Evolutionary conservation across 2,113 vertebrate genomes (phyloP).

Genomic region (Corythaeola cristata): DNA sequence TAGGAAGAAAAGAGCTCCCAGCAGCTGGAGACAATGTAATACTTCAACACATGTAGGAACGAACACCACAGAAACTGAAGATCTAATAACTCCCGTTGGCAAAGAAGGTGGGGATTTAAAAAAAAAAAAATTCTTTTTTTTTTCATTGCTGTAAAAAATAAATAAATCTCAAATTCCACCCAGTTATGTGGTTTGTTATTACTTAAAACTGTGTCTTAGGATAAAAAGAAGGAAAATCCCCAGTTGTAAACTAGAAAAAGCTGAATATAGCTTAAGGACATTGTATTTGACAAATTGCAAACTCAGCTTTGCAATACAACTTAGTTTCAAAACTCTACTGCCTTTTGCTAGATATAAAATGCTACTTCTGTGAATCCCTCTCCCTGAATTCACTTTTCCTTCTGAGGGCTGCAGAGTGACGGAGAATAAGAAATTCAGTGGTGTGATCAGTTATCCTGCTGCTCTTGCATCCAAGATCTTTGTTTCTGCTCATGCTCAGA

Average conservation of each 20-base stretch:
- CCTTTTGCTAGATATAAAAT: background rate
- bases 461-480: background rate
- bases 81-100: background rate
- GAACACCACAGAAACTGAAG: background rate
- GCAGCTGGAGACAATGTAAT: background rate
- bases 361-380: background rate
- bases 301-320: background rate
- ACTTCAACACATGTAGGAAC: background rate
- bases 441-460: background rate
- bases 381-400: fast-evolving
- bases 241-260: background rate
- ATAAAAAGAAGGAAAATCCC: background rate
- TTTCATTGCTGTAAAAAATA: background rate
- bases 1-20: background rate
- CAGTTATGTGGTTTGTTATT: fast-evolving
- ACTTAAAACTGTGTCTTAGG: background rate
- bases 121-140: background rate
- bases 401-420: background rate
- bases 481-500: background rate
- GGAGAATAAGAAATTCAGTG: background rate
- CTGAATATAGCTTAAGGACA: background rate
- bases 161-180: background rate
- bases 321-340: background rate
- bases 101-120: background rate
- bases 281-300: background rate